Conservation (phyloP, 2,888 invertebrate species). For the Eremobia ochroleuca region DNA sequence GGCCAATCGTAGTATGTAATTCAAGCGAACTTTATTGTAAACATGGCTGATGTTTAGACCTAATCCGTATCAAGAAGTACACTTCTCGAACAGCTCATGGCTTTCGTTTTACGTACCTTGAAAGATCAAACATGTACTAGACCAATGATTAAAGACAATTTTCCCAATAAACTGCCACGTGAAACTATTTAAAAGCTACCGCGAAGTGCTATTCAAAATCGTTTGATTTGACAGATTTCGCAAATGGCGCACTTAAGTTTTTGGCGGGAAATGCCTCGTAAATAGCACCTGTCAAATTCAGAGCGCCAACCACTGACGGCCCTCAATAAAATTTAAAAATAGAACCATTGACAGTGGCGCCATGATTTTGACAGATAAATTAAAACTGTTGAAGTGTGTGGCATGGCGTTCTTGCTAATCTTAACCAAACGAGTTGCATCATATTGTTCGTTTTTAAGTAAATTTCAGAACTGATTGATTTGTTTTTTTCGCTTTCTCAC, state of each 20-base stretch:
- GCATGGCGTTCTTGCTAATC: slow-evolving; percentile 23
- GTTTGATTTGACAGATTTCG: slow-evolving; percentile 49
- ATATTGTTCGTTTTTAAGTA: slow-evolving; percentile 23
- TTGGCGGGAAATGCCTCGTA: slow-evolving; percentile 51
- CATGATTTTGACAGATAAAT: slow-evolving; percentile 60
- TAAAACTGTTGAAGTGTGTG: slow-evolving; percentile 51
- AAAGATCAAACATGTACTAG: slow-evolving; percentile 29
- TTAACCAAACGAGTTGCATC: slow-evolving; percentile 29
- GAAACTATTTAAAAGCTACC: slow-evolving; percentile 11
- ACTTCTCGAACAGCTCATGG: not conserved
- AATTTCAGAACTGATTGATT: slow-evolving; percentile 32
- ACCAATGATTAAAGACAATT: not conserved
- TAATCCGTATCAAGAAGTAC: slow-evolving; percentile 16
- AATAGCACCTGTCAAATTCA: slow-evolving; percentile 54
- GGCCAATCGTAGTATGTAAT: slow-evolving; percentile 26
- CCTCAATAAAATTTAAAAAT: slow-evolving; percentile 54
- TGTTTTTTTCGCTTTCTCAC: slow-evolving; percentile 50
- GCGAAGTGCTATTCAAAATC: slow-evolving; percentile 30
- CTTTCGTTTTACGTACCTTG: not conserved
- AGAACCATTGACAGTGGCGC: slow-evolving; percentile 54
- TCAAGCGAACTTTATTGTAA: slow-evolving; percentile 43
- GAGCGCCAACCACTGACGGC: slow-evolving; percentile 45
- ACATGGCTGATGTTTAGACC: slow-evolving; percentile 22
- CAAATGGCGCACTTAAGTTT: slow-evolving; percentile 44
- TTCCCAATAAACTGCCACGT: slow-evolving; percentile 11